These are phyloP conservation scores for Channa maculata DNA, from an alignment of 2,113 vertebrate genomes.

Conservation along the genomic window DNA sequence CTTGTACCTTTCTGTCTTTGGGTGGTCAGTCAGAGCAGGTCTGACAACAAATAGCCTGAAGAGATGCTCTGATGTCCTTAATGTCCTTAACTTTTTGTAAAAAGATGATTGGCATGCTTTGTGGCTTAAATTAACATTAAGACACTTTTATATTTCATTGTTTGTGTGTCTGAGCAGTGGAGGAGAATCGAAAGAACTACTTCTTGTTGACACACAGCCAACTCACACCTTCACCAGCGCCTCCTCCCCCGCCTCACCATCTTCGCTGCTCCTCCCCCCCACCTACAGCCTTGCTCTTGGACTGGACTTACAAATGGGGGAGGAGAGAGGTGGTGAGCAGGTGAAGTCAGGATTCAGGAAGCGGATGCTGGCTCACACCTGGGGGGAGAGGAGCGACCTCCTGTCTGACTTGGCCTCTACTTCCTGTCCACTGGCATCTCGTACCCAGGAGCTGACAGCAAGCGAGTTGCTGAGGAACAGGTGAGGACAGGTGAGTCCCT, in stretches of 20 bases:
- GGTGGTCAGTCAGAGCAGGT: too few relatives aligned
- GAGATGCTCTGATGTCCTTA: too few relatives aligned
- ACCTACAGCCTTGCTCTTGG: slow-evolving; percentile 94
- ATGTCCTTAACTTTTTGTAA: too few relatives aligned
- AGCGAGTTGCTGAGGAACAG: slow-evolving; percentile 93
- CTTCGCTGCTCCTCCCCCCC: slow-evolving; percentile 79
- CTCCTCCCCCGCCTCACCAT: slow-evolving; percentile 2
- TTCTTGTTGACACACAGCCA: slow-evolving; percentile 3
- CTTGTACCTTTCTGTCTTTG: too few relatives aligned
- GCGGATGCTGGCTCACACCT: slow-evolving; percentile 82
- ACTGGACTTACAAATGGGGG: slow-evolving; percentile 80
- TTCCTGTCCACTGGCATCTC: slow-evolving; percentile 80
- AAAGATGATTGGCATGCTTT: too few relatives aligned
- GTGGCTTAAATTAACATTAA: too few relatives aligned
- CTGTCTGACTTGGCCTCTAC: slow-evolving; percentile 72
- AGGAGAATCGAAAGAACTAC: not conserved
- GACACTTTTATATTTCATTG: too few relatives aligned
- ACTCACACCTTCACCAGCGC: slow-evolving; percentile 2
- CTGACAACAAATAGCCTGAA: too few relatives aligned
- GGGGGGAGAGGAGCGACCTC: slow-evolving; percentile 77
- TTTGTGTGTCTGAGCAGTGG: not conserved
- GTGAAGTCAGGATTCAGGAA: slow-evolving; percentile 75
- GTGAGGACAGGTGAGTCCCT: slow-evolving; percentile 68
- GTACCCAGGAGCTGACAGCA: slow-evolving; percentile 91
- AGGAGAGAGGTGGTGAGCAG: slow-evolving; percentile 36